Evolutionary conservation across 2,113 vertebrate species (phyloP), one percentile per base, ranked within the genome.

Genomic region (Hippocampus abdominalis): DNA sequence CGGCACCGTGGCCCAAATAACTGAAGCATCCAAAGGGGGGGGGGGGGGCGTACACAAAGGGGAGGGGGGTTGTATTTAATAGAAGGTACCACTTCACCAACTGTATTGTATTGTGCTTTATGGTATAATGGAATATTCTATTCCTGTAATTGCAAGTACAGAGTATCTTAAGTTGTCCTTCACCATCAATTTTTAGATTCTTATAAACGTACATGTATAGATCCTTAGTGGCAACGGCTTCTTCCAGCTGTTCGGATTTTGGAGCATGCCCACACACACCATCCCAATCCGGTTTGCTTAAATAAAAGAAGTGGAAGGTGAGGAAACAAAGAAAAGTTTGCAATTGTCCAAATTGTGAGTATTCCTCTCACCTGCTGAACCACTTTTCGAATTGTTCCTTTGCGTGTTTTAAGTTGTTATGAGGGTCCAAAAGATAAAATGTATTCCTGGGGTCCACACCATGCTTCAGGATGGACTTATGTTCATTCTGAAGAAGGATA

Each of bases 371-470:
- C 96, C 94, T 94, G 84, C 90, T 90, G 23, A 98, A 98, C 92
- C 89, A 94, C 15, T 88, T 90, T 80, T 92, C 93, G 74, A 98
- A 97, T 0, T 86, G 75, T 39, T 93, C 89, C 77, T 96, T 93
- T 0, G 95, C 94, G 79, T 91, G 89, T 15, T 83, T 80, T 25
- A 97, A 91, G 83, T 96, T 96, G 46, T 80, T 88, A 32, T 96
- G 94, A 0, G 96, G 95, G 85, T 97, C 95, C 51, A 98, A 85
- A 25, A 98, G 88, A 23, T 95, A 98, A 87, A 94, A 98, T 46
- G 94, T 89, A 54, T 84, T 91, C 32, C 36, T 85, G 1, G 89
- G 82, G 68, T 96, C 84, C 61, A 98, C 92, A 0, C 96, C 95
- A 0, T 73, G 68, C 27, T 79, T 90, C 80, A 96, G 86, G 76